Evolutionary conservation across 2,888 invertebrate genomes (phyloP), one percentile per base, ranked within the genome.

Genomic region (Amphipyra berbera): DNA sequence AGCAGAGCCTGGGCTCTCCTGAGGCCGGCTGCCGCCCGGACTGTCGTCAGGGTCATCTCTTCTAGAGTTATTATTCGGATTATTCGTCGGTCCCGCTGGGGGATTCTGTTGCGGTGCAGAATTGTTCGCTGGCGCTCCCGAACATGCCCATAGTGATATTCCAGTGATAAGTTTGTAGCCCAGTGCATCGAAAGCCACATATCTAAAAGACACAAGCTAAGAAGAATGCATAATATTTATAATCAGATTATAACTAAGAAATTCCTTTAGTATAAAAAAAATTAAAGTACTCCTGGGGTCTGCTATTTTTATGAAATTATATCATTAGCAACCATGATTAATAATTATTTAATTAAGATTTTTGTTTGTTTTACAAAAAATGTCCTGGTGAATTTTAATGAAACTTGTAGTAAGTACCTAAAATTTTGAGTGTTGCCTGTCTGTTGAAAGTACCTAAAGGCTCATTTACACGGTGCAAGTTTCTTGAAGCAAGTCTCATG

Each of bases 141-240:
- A 61, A 61, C 81, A 87, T 42, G 87, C 76, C 88, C 92, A 91
- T 13, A 94, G 79, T 1, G 97, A 97, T 83, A 98, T 98, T 12
- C 98, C 98, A 1, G 98, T 98, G 82, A 98, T 97, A 44, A 98
- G 90, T 89, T 97, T 97, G 81, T 96, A 96, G 7, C 98, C 98
- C 57, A 97, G 92, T 46, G 96, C 96, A 89, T 98, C 98, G 89
- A 98, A 98, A 37, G 97, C 96, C 45, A 98, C 97, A 93, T 97
- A 98, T 84, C 98, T 97, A 90, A 50, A 94, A 94, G 48, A 61
- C 14, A 65, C 42, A 78, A 66, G 61, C 68, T 75, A 74, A 74
- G 66, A 71, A 77, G 41, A 70, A 66, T 68, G 62, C 54, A 59
- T 65, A 56, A 67, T 55, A 69, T 66, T 67, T 69, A 65, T 52